Evolutionary conservation across 2,797 vertebrate species (phyloP).

Genomic region (Hozukius guyotensis): DNA sequence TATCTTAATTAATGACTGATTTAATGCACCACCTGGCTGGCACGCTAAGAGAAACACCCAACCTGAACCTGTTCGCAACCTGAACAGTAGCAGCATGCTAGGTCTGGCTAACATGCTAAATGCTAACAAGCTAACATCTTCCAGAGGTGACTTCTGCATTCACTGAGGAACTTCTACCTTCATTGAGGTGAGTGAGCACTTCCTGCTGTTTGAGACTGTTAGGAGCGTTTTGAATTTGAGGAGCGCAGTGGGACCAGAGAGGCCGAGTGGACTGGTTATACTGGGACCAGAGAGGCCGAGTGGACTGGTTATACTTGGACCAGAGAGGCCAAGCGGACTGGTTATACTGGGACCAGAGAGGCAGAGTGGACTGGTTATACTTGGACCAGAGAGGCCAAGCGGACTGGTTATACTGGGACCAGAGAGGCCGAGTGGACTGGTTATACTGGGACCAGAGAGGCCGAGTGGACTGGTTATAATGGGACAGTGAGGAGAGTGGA

Average conservation of each 20-base stretch:
- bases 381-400: too few relatives aligned
- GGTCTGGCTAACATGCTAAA: not conserved
- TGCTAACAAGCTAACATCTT: not conserved
- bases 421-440: too few relatives aligned
- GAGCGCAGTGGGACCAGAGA: not conserved
- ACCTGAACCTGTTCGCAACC: too few relatives aligned
- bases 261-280: too few relatives aligned
- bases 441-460: too few relatives aligned
- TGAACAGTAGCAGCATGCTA: not conserved
- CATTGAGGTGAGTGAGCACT: not conserved
- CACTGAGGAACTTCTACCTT: too few relatives aligned
- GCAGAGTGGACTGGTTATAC: not conserved
- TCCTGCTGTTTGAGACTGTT: not conserved
- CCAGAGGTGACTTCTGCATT: too few relatives aligned
- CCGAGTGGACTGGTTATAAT: accelerated
- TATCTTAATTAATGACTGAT: not conserved
- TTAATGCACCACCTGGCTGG: not conserved
- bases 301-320: too few relatives aligned
- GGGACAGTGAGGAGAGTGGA: not conserved
- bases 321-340: accelerated
- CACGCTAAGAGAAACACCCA: not conserved
- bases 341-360: not conserved
- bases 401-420: too few relatives aligned
- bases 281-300: too few relatives aligned
- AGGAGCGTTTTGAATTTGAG: not conserved